Conservation (phyloP, 35 echinoderm and acorn worm species). For the Ophiothrix spiculata region DNA sequence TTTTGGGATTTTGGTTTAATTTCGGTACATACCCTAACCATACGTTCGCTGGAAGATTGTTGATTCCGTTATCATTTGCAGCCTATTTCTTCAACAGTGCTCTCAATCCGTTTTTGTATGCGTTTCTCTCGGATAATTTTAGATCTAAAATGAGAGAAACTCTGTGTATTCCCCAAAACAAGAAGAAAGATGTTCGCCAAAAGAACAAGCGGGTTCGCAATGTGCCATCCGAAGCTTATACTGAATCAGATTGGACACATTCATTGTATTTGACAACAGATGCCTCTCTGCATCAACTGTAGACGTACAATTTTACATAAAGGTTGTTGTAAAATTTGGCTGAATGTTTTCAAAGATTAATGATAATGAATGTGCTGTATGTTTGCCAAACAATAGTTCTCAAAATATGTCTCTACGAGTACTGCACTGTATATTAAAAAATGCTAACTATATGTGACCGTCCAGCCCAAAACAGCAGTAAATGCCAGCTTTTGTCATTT, state of each 20-base stretch:
- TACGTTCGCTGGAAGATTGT: constrained; percentile 25
- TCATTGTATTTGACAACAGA: not conserved
- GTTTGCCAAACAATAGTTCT: too few species aligned
- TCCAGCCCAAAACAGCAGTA: too few species aligned
- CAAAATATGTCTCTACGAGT: too few species aligned
- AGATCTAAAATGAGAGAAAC: constrained; percentile 66
- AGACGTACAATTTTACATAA: too few species aligned
- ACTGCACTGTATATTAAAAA: too few species aligned
- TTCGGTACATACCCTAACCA: constrained; percentile 11
- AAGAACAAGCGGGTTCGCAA: constrained; percentile 51
- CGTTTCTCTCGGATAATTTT: constrained; percentile 89
- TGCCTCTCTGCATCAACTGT: not conserved
- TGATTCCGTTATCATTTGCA: constrained; percentile 51
- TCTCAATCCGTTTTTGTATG: constrained; percentile 85
- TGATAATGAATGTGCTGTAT: too few species aligned
- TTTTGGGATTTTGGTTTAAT: constrained; percentile 19
- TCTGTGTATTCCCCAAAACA: constrained; percentile 40
- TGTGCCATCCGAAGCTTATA: constrained; percentile 64
- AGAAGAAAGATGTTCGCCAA: constrained; percentile 17
- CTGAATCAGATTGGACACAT: constrained; percentile 25
- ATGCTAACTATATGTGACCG: too few species aligned
- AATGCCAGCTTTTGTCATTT: too few species aligned
- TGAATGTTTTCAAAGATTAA: too few species aligned
- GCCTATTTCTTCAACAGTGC: constrained; percentile 86
- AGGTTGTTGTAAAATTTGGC: too few species aligned